These are phyloP conservation scores for Charaxes varanes DNA, from an alignment of 1,140 invertebrate species.

Conservation along the genomic window DNA sequence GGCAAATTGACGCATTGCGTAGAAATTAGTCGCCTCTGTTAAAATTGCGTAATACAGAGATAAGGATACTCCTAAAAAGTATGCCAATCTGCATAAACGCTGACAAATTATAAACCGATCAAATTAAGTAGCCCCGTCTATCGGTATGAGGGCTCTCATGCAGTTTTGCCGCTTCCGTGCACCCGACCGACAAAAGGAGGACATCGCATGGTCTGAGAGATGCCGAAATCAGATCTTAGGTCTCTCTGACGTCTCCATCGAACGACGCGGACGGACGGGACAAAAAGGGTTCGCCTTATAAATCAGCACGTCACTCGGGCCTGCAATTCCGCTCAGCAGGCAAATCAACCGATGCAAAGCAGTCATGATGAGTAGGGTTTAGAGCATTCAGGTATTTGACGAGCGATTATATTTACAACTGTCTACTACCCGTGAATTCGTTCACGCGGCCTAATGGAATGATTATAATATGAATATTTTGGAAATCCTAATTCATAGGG, in stretches of 20 bases:
- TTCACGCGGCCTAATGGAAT: too few relatives aligned
- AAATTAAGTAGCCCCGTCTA: slow-evolving; percentile 12
- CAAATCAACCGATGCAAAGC: slow-evolving; percentile 38
- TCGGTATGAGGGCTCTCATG: slow-evolving; percentile 7
- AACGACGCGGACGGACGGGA: slow-evolving; percentile 36
- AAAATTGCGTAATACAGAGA: too few relatives aligned
- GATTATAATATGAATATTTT: too few relatives aligned
- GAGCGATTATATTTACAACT: neutral
- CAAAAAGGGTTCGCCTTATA: slow-evolving; percentile 53
- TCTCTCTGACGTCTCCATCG: slow-evolving; percentile 50
- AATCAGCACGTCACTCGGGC: slow-evolving; percentile 45
- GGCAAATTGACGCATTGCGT: too few relatives aligned
- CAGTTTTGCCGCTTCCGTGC: slow-evolving; percentile 23
- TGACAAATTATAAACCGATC: slow-evolving; percentile 10
- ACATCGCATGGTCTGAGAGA: slow-evolving; percentile 31
- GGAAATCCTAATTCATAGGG: too few relatives aligned
- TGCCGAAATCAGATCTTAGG: slow-evolving; percentile 51
- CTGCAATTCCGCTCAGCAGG: slow-evolving; percentile 25
- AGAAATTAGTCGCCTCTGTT: too few relatives aligned
- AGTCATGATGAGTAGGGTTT: slow-evolving; percentile 22
- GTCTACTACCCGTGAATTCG: too few relatives aligned
- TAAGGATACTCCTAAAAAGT: too few relatives aligned
- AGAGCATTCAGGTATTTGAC: slow-evolving; percentile 3
- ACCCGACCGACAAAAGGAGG: slow-evolving; percentile 27
- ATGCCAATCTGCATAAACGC: slow-evolving; percentile 1